Evolutionary conservation across 2,888 invertebrate species (phyloP).

Genomic region (Acanthosoma haemorrhoidale): DNA sequence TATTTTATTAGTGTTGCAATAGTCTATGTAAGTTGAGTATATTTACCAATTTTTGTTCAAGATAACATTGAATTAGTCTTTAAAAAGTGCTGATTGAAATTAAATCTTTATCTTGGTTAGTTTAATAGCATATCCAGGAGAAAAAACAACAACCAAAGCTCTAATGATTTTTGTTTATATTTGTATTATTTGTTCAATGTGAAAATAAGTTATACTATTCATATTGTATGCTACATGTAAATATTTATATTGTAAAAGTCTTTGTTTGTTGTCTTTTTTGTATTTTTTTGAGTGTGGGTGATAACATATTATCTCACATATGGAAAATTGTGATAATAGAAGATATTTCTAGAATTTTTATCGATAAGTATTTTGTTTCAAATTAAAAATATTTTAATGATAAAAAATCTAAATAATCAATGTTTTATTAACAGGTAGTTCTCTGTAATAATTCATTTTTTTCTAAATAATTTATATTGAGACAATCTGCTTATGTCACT

Average conservation of each 20-base stretch:
- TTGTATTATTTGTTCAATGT: neutral
- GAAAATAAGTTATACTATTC: neutral
- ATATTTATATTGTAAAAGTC: neutral
- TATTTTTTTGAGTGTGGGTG: neutral
- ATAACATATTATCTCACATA: neutral
- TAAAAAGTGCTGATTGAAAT: too few species aligned
- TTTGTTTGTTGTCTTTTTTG: neutral
- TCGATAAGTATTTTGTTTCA: neutral
- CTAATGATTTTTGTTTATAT: neutral
- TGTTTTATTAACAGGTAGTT: too few species aligned
- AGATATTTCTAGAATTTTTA: neutral
- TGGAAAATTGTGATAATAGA: slow-evolving; percentile 12
- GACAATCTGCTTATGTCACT: neutral
- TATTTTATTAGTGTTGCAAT: too few species aligned
- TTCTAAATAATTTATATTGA: neutral
- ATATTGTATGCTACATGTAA: slow-evolving; percentile 4
- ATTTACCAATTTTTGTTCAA: too few species aligned
- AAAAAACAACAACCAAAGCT: neutral
- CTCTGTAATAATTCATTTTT: too few species aligned
- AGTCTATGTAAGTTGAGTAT: too few species aligned
- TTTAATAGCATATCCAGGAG: too few species aligned
- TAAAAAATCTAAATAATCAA: too few species aligned
- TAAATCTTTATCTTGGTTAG: neutral
- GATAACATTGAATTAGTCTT: too few species aligned
- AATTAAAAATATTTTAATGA: neutral